Percentiles rank a stretch among this genome's conserved stretches.
Conservation (phyloP, 1,140 invertebrate species). For the Scaptomyza montana region DNA sequence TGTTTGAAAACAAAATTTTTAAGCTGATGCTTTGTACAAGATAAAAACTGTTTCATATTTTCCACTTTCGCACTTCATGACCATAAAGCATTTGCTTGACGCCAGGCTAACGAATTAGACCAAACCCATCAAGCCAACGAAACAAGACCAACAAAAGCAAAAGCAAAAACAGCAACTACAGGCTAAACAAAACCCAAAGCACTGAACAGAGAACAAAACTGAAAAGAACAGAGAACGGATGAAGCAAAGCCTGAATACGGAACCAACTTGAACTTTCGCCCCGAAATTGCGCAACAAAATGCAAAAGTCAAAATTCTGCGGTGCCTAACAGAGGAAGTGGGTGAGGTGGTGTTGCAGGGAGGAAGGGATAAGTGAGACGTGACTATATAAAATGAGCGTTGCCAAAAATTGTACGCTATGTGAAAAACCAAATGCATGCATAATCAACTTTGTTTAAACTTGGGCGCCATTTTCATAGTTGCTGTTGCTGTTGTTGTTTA, state of each 20-base stretch:
- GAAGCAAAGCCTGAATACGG: slow-evolving; percentile 10
- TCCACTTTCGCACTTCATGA: slow-evolving; percentile 80
- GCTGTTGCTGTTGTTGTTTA: slow-evolving; percentile 46
- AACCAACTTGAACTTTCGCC: slow-evolving; percentile 77
- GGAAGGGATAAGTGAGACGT: slow-evolving; percentile 36
- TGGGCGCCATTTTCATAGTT: slow-evolving; percentile 63
- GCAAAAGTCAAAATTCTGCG: slow-evolving; percentile 75
- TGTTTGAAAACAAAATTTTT: slow-evolving; percentile 19
- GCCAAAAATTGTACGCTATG: slow-evolving; percentile 69
- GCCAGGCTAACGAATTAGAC: slow-evolving; percentile 67
- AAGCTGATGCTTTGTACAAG: slow-evolving; percentile 51
- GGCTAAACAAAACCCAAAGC: slow-evolving; percentile 8
- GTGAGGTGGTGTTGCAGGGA: not conserved
- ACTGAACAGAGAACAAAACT: slow-evolving; percentile 23
- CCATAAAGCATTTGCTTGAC: slow-evolving; percentile 72
- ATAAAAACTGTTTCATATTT: slow-evolving; percentile 71
- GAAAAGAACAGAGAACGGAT: not conserved
- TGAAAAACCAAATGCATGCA: slow-evolving; percentile 80
- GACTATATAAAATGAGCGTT: slow-evolving; percentile 73
- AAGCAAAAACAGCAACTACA: slow-evolving; percentile 1
- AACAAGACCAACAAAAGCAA: slow-evolving; percentile 1
- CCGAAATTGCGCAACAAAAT: slow-evolving; percentile 78
- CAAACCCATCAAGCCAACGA: slow-evolving; percentile 36
- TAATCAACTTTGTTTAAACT: slow-evolving; percentile 82
- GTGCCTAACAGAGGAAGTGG: slow-evolving; percentile 17